A percentile compares a stretch with the other conserved stretches of the same genome.
Evolutionary conservation across 2,888 invertebrate genomes (phyloP).

Genomic region (Deroplatys truncata): DNA sequence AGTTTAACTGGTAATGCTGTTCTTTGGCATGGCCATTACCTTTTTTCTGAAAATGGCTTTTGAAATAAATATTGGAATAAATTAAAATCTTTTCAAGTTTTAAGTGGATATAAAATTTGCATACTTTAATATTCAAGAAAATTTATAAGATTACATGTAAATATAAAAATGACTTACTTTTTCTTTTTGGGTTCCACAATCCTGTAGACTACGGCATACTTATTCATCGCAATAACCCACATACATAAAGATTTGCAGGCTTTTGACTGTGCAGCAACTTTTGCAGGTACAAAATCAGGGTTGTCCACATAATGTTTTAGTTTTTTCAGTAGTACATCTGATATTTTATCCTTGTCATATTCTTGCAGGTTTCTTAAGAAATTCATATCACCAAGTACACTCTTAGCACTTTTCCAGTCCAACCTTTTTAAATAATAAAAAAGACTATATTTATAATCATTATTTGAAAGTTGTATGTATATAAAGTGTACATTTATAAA

Average conservation of each 20-base stretch:
- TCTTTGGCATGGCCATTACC: no score
- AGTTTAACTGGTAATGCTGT: no score
- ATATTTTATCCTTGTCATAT: conserved; percentile 83
- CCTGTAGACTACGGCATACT: conserved; percentile 80
- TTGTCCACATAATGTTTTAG: conserved; percentile 77
- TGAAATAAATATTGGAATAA: background rate
- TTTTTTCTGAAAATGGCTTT: no score
- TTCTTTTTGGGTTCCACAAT: conserved; percentile 85
- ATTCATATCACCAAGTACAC: conserved; percentile 73
- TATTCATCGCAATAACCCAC: conserved; percentile 89
- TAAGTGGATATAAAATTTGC: background rate
- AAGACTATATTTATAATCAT: no score
- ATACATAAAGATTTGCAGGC: conserved; percentile 87
- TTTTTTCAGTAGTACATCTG: conserved; percentile 70
- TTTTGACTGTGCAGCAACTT: conserved; percentile 79
- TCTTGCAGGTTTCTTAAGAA: conserved; percentile 78
- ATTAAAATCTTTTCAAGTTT: background rate
- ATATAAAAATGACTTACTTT: conserved; percentile 48
- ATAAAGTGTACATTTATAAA: no score
- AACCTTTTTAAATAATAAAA: conserved; percentile 52
- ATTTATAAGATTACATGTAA: conserved; percentile 8
- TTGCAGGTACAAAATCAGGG: conserved; percentile 80
- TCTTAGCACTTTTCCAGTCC: conserved; percentile 82
- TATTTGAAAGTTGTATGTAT: no score
- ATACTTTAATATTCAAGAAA: background rate